A percentile compares a stretch with the other conserved stretches of the same genome.
Conservation (phyloP, 1,140 invertebrate species). For the Telenomus remus region DNA sequence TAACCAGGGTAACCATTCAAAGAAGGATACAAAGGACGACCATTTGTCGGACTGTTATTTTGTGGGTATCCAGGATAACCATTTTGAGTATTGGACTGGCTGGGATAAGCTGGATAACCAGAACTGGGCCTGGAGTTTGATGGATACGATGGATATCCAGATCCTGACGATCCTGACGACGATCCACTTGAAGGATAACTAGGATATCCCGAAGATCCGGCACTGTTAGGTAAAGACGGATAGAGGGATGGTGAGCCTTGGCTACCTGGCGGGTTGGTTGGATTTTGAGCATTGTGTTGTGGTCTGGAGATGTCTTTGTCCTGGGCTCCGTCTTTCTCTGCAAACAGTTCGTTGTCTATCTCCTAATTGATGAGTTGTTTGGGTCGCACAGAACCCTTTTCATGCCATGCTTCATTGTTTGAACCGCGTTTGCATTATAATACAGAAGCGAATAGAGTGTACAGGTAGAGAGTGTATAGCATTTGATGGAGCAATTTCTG, state of each 20-base stretch:
- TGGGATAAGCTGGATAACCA: constrained; percentile 40
- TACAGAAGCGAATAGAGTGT: not conserved
- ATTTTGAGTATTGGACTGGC: too few relatives aligned
- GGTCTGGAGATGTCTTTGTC: constrained; percentile 38
- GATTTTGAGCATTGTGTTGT: constrained; percentile 31
- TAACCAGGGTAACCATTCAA: constrained; percentile 58
- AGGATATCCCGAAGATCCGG: constrained; percentile 25
- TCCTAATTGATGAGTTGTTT: constrained; percentile 42
- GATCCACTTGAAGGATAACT: constrained; percentile 17
- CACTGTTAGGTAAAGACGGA: constrained; percentile 23
- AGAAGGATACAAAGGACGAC: too few relatives aligned
- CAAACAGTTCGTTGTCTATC: constrained; percentile 66
- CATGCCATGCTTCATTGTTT: constrained; percentile 45
- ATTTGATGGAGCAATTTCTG: constrained; percentile 4
- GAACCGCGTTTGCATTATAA: constrained; percentile 13
- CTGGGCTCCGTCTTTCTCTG: constrained; percentile 63
- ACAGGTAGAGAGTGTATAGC: not conserved
- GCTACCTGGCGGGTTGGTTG: not conserved
- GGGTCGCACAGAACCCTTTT: constrained; percentile 14
- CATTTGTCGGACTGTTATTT: constrained; percentile 33
- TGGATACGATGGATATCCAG: constrained; percentile 47
- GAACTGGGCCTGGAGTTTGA: not conserved
- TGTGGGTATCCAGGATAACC: constrained; percentile 52
- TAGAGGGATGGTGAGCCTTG: constrained; percentile 12
- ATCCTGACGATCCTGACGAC: constrained; percentile 41